These are phyloP conservation scores for Spodoptera frugiperda DNA, from an alignment of 1,140 invertebrate species.

Conservation along the genomic window DNA sequence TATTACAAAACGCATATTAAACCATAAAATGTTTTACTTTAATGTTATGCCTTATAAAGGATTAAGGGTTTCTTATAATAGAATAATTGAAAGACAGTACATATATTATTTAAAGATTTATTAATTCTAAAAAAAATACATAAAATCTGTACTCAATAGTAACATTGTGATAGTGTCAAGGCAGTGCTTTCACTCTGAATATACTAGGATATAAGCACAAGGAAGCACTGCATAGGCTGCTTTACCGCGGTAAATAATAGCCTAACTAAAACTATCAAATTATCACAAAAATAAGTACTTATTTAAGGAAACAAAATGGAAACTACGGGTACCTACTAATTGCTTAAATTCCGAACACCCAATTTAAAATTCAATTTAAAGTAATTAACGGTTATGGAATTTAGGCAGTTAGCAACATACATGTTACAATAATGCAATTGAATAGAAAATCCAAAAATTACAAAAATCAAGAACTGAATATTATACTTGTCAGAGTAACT, in stretches of 20 bases:
- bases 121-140: conserved; percentile 11
- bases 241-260: conserved; percentile 68
- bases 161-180: conserved; percentile 13
- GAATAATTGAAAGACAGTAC: not conserved
- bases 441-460: not conserved
- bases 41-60: too few relatives aligned
- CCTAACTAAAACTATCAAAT: conserved; percentile 15
- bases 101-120: not conserved
- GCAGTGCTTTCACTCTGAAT: conserved; percentile 76
- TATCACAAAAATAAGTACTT: not conserved
- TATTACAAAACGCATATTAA: too few relatives aligned
- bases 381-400: not conserved
- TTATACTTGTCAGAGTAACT: conserved; percentile 1
- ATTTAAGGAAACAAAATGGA: too few relatives aligned
- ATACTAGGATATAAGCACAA: conserved; percentile 78
- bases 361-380: conserved; percentile 11
- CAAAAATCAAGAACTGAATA: not conserved
- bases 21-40: too few relatives aligned
- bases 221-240: conserved; percentile 65
- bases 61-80: too few relatives aligned
- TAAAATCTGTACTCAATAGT: conserved; percentile 23
- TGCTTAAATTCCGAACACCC: not conserved
- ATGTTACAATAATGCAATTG: not conserved
- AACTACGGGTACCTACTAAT: not conserved
- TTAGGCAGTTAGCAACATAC: not conserved